Conservation (phyloP, 2,888 invertebrate genomes). For the Selenia dentaria region DNA sequence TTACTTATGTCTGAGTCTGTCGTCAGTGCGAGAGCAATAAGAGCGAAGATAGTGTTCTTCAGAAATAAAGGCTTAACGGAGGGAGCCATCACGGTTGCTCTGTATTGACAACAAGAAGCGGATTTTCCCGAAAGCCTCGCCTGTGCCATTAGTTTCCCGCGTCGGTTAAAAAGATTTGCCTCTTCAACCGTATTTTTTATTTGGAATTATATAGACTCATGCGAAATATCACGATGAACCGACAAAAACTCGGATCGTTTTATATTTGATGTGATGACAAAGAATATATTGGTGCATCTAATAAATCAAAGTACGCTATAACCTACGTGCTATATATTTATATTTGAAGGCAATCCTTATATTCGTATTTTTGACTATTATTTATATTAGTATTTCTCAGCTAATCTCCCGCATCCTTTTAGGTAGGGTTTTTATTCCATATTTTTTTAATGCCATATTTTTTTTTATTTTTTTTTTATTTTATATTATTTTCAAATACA, state of each 20-base stretch:
- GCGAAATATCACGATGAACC: constrained; percentile 67
- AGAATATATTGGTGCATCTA: constrained; percentile 4
- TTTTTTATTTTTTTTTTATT: no score
- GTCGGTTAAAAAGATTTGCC: constrained; percentile 83
- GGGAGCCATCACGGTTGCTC: constrained; percentile 79
- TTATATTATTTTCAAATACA: no score
- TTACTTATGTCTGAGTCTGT: constrained; percentile 58
- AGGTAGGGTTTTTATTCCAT: no score
- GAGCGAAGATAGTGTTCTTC: constrained; percentile 78
- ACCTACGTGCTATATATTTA: no score
- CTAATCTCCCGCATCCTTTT: no score
- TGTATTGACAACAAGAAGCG: constrained; percentile 84
- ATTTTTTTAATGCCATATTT: no score
- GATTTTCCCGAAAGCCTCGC: constrained; percentile 82
- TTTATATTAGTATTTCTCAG: no score
- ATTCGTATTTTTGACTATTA: no score
- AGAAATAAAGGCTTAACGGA: constrained; percentile 81
- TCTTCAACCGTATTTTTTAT: constrained; percentile 69
- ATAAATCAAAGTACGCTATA: constrained; percentile 4
- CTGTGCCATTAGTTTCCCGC: constrained; percentile 83
- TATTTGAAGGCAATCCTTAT: no score
- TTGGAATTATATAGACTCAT: constrained; percentile 71
- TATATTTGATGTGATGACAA: constrained; percentile 29
- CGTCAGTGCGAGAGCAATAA: constrained; percentile 65
- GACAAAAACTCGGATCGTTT: constrained; percentile 41